Percentiles rank a stretch among this genome's conserved stretches.
These are phyloP conservation scores for Grallaria varia DNA, from an alignment of 2,113 vertebrate species.

Conservation along the genomic window DNA sequence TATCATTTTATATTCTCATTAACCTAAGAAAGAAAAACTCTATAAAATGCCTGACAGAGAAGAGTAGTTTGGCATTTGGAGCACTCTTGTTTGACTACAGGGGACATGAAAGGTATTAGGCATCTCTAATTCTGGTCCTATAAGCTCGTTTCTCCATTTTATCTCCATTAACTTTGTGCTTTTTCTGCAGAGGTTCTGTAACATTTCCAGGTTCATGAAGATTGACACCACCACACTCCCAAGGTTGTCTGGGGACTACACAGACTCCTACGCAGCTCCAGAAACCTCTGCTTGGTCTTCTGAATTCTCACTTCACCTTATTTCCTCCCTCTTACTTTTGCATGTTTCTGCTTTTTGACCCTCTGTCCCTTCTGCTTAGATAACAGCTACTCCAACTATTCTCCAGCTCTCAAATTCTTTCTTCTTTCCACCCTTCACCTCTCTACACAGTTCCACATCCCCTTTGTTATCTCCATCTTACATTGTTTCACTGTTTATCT, in stretches of 20 bases:
- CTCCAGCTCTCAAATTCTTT: neutral
- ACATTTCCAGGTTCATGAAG: slow-evolving; percentile 10
- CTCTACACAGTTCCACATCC: neutral
- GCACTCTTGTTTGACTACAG: neutral
- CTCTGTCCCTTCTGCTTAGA: neutral
- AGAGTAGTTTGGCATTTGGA: neutral
- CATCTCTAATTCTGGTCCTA: neutral
- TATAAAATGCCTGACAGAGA: neutral
- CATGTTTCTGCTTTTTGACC: neutral
- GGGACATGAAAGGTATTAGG: neutral
- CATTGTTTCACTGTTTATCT: neutral
- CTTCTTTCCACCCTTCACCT: neutral
- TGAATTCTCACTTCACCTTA: neutral
- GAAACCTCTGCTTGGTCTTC: neutral
- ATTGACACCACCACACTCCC: neutral
- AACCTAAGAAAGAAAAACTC: neutral
- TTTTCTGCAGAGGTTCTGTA: neutral
- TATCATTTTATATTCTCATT: neutral
- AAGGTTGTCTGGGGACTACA: neutral
- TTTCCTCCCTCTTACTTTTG: neutral
- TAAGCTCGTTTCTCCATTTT: neutral
- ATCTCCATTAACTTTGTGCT: neutral
- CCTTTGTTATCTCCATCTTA: neutral
- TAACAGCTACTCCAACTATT: neutral
- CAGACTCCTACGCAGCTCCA: neutral